Conservation (phyloP, 1,140 invertebrate genomes). For the Trachymyrmex septentrionalis region DNA sequence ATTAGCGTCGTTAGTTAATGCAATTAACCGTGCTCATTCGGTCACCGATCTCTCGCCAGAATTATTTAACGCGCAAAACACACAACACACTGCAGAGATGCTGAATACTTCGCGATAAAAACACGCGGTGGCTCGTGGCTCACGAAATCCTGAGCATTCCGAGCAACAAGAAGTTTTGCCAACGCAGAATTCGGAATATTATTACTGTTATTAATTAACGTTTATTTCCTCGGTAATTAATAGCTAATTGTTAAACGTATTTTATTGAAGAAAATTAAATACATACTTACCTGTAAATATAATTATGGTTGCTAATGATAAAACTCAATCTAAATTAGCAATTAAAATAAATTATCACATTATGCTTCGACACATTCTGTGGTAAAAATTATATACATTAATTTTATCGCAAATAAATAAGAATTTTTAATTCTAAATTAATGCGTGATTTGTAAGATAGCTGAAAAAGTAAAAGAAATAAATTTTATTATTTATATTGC, state of each 20-base stretch:
- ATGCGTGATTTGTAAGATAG: neutral
- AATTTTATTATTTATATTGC: neutral
- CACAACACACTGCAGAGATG: neutral
- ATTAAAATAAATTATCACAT: slow-evolving; percentile 5
- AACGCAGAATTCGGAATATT: neutral
- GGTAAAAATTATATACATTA: neutral
- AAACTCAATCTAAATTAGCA: neutral
- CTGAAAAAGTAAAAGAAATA: slow-evolving; percentile 9
- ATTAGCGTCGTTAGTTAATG: slow-evolving; percentile 55
- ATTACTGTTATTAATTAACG: neutral
- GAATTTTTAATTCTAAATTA: neutral
- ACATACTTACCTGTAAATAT: neutral
- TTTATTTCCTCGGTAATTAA: neutral
- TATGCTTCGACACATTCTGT: neutral
- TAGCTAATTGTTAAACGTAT: neutral
- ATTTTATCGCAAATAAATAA: neutral
- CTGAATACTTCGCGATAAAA: neutral
- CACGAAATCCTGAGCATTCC: neutral
- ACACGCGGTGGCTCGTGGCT: neutral
- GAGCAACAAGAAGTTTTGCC: neutral
- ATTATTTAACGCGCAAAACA: slow-evolving; percentile 44
- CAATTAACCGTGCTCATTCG: slow-evolving; percentile 28
- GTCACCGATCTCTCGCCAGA: neutral
- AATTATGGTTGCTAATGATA: neutral
- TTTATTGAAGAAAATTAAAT: neutral